Evolutionary conservation across 2,113 vertebrate species (phyloP).

Genomic region (Pelvicachromis taeniatus): DNA sequence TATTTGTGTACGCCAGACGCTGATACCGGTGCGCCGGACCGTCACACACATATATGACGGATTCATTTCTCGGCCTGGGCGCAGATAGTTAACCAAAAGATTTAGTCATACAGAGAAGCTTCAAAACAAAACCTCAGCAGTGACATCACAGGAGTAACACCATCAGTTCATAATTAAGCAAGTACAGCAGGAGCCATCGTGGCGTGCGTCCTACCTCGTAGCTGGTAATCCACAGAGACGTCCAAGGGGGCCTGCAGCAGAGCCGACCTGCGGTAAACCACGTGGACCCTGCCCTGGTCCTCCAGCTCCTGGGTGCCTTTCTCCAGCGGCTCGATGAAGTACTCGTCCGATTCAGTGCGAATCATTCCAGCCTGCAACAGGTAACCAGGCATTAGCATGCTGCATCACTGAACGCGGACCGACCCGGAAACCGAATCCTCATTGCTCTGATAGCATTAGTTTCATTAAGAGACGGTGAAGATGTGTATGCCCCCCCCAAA

Average conservation of each 20-base stretch:
- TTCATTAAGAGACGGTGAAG: not conserved
- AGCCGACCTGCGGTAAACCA: slow-evolving; percentile 90
- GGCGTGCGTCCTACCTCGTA: slow-evolving; percentile 44
- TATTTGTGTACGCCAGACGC: fast-evolving
- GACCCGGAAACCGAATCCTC: not conserved
- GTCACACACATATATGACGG: not conserved
- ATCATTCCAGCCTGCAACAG: slow-evolving; percentile 91
- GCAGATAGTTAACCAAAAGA: fast-evolving
- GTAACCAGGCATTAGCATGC: not conserved
- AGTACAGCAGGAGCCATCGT: fast-evolving
- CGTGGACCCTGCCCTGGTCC: slow-evolving; percentile 86
- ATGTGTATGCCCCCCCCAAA: not conserved
- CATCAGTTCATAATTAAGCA: not conserved
- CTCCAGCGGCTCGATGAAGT: slow-evolving; percentile 96
- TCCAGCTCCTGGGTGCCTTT: slow-evolving; percentile 88
- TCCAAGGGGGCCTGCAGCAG: slow-evolving; percentile 60
- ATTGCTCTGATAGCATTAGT: fast-evolving
- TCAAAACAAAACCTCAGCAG: not conserved
- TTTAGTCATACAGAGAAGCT: not conserved
- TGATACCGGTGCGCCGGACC: not conserved
- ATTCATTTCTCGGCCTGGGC: fast-evolving
- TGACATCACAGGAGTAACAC: not conserved
- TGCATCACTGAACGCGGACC: not conserved
- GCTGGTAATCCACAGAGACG: slow-evolving; percentile 71
- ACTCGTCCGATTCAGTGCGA: slow-evolving; percentile 88